Evolutionary conservation across 2,888 invertebrate genomes (phyloP).

Genomic region (Seira musarum): DNA sequence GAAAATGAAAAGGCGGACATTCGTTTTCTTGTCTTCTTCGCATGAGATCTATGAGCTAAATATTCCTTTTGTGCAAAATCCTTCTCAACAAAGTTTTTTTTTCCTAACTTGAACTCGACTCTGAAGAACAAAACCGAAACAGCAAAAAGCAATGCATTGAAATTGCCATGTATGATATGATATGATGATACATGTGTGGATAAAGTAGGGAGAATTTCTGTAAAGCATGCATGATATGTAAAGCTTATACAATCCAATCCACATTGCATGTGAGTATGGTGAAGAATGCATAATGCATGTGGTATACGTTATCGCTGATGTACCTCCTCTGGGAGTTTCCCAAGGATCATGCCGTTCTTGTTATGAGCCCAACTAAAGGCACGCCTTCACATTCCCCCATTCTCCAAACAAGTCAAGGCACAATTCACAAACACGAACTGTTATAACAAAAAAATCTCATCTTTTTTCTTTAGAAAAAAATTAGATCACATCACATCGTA

Average conservation of each 20-base stretch:
- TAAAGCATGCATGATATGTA: conserved; percentile 28
- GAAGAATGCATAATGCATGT: conserved; percentile 11
- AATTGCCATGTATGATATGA: no score
- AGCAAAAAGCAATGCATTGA: no score
- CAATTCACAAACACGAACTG: no score
- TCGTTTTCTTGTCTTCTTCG: no score
- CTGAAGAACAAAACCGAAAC: no score
- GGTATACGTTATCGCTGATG: conserved; percentile 36
- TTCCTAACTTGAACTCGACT: no score
- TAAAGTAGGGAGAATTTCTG: conserved; percentile 43
- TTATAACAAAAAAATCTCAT: conserved; percentile 29
- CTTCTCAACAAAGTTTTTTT: no score
- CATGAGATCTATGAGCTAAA: no score
- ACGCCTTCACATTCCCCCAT: conserved; percentile 51
- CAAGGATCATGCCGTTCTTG: conserved; percentile 28
- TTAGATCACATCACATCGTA: not conserved
- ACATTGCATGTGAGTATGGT: no score
- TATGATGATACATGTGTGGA: no score
- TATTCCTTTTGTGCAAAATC: no score
- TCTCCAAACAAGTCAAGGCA: conserved; percentile 56
- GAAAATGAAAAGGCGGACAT: no score
- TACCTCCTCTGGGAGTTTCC: conserved; percentile 52
- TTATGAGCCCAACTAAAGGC: conserved; percentile 26
- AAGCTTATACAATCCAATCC: conserved; percentile 6
- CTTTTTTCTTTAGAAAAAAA: conserved; percentile 23